phyloP scores from a whole-genome alignment of 2,888 invertebrate genomes.

The Branchellion lobata region DNA sequence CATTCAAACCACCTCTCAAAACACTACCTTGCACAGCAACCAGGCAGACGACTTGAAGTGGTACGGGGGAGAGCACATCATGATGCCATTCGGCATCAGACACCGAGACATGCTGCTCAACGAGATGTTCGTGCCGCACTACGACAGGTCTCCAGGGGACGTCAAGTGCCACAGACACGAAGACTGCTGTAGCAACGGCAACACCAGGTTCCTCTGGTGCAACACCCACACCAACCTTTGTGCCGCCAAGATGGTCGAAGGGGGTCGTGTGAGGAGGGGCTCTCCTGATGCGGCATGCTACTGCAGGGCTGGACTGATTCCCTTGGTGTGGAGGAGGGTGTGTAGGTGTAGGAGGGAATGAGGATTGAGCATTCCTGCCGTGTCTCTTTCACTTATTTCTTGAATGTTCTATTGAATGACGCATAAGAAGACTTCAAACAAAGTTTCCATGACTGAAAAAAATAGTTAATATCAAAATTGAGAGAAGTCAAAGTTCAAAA shows the following conservation, averaged over 20 bases:
- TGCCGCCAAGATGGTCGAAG: constrained; percentile 21
- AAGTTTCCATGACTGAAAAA: too few relatives aligned
- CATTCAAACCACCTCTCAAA: too few relatives aligned
- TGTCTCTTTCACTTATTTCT: too few relatives aligned
- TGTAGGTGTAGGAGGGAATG: background rate
- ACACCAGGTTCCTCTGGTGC: constrained; percentile 39
- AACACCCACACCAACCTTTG: constrained; percentile 10
- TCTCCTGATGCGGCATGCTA: constrained; percentile 36
- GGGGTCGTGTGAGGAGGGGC: background rate
- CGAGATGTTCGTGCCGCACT: constrained; percentile 27
- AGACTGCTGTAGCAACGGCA: constrained; percentile 37
- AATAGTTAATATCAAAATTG: too few relatives aligned
- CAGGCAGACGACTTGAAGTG: too few relatives aligned
- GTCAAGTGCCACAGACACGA: constrained; percentile 17
- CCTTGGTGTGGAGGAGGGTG: background rate
- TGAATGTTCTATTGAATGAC: too few relatives aligned
- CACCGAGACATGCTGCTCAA: constrained; percentile 30
- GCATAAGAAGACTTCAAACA: too few relatives aligned
- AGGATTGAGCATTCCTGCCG: background rate
- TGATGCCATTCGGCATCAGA: constrained; percentile 37
- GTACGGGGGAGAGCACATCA: constrained; percentile 26
- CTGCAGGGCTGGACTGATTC: background rate
- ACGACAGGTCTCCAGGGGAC: constrained; percentile 29
- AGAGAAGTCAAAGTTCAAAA: too few relatives aligned
- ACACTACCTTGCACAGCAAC: too few relatives aligned